These are phyloP conservation scores for Neofelis nebulosa DNA, from an alignment of 2,113 vertebrate genomes.

Conservation along the genomic window DNA sequence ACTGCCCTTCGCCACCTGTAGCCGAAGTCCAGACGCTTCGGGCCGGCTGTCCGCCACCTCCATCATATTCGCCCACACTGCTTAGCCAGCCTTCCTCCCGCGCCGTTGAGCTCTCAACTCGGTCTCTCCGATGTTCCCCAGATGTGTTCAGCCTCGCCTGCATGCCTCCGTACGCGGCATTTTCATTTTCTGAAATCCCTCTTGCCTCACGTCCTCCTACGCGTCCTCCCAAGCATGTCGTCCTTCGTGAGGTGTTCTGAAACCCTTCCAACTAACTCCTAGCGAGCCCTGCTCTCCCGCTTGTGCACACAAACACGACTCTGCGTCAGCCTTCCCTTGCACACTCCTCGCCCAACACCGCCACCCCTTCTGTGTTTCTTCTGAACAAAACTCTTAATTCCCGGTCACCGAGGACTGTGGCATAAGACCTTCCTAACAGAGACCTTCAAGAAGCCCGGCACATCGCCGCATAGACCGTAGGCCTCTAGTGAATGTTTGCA, in stretches of 20 bases:
- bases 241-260: background rate
- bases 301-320: background rate
- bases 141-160: background rate
- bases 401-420: background rate
- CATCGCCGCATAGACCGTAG: background rate
- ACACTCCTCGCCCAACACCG: background rate
- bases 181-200: slow-evolving; percentile 32
- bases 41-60: slow-evolving; percentile 43
- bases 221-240: background rate
- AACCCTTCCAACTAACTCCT: background rate
- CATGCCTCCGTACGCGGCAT: background rate
- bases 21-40: background rate
- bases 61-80: background rate
- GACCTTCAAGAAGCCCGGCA: background rate
- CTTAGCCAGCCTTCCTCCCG: background rate
- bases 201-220: background rate
- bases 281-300: background rate
- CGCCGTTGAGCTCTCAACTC: background rate
- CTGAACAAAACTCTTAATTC: background rate
- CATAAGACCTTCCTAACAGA: background rate
- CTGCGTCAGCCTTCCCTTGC: background rate
- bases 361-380: background rate
- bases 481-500: background rate
- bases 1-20: slow-evolving; percentile 39
- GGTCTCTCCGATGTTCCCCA: background rate